Evolutionary conservation across 2,888 invertebrate species (phyloP), one percentile per base, ranked within the genome.

Genomic region (Agrotis puta): DNA sequence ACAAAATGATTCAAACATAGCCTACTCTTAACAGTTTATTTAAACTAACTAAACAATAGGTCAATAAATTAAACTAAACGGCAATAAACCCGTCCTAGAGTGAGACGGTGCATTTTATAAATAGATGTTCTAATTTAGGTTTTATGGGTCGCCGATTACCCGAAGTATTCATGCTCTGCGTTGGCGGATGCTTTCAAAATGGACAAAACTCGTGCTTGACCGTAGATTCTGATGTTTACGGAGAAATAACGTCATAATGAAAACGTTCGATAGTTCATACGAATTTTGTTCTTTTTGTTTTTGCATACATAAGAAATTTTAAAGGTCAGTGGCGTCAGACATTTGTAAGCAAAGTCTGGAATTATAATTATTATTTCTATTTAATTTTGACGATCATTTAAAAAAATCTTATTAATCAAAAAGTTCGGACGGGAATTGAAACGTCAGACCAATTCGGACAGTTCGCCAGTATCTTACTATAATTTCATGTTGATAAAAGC

Each of bases 101-200:
- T 77, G 82, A 79, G 82, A 84, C 70, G 81, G 69, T 82, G 83
- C 82, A 76, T 84, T 83, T 83, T 87, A 88, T 82, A 84, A 86
- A 87, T 88, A 88, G 88, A 77, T 57, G 82, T 57, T 79, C 87
- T 85, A 87, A 87, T 85, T 87, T 85, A 71, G 70, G 75, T 51
- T 85, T 87, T 86, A 87, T 86, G 85, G 84, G 83, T 88, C 84
- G 84, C 74, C 79, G 85, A 87, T 88, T 86, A 81, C 78, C 59
- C 74, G 24, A 81, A 79, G 78, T 74, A 73, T 81, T 84, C 65
- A 73, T 62, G 57, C 82, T 64, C 71, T 79, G 73, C 77, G 77
- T 66, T 75, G 81, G 75, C 66, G 77, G 61, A 77, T 73, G 66
- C 50, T 65, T 69, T 73, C 56, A 65, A 70, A 77, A 80, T 70